Evolutionary conservation across 1,140 invertebrate species (phyloP).

Genomic region (Adoxophyes honmai): DNA sequence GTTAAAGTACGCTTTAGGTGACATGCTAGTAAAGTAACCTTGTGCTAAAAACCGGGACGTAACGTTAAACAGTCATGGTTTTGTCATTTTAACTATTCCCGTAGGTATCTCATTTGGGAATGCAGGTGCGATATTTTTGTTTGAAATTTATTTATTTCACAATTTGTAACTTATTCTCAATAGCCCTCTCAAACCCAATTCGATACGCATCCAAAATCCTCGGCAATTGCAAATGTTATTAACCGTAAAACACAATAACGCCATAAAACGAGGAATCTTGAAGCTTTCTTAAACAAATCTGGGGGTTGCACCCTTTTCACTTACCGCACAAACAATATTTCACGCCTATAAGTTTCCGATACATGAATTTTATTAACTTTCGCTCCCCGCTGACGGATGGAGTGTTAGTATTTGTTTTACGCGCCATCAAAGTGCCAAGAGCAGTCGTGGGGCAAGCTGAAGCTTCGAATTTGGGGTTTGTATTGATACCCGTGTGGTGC

Average conservation of each 20-base stretch:
- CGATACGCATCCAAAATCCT: background rate
- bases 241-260: conserved; percentile 5
- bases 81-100: too few relatives aligned
- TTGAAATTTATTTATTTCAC: too few relatives aligned
- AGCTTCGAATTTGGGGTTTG: background rate
- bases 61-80: too few relatives aligned
- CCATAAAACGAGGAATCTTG: conserved; percentile 25
- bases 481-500: background rate
- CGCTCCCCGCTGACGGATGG: conserved; percentile 58
- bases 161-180: too few relatives aligned
- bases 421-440: conserved; percentile 61
- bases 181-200: background rate
- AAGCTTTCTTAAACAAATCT: conserved; percentile 43
- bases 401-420: conserved; percentile 70
- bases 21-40: too few relatives aligned
- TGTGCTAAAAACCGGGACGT: too few relatives aligned
- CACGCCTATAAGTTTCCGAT: conserved; percentile 72
- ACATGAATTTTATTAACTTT: conserved; percentile 76
- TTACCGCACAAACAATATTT: conserved; percentile 58
- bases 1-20: too few relatives aligned
- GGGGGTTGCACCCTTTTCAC: conserved; percentile 56
- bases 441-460: conserved; percentile 40
- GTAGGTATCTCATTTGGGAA: too few relatives aligned
- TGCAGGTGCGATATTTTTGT: too few relatives aligned
- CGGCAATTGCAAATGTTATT: background rate